Evolutionary conservation across 2,797 vertebrate species (phyloP), one percentile per base, ranked within the genome.

Genomic region (Sebastes cheni): DNA sequence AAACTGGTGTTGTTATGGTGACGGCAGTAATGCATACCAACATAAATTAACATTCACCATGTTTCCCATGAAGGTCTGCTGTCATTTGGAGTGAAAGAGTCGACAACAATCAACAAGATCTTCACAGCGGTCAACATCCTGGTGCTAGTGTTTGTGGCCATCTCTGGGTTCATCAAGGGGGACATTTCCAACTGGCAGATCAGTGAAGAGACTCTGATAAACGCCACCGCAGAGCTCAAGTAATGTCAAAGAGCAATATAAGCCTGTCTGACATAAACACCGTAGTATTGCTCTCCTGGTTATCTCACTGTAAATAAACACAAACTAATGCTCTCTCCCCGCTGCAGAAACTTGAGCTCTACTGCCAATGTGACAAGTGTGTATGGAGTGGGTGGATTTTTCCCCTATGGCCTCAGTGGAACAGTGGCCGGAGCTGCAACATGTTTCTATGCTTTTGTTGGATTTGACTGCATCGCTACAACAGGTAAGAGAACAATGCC

Each of bases 371-470:
- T 25, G 6, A 96, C 96, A 1, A 90, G 91, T 62, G 10, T 46
- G 1, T 97, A 90, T 80, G 97, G 97, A 32, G 55, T 1, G 1
- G 97, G 97, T 8, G 97, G 97, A 25, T 98, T 98, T 91, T 96
- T 97, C 87, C 97, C 97, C 0, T 97, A 95, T 32, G 96, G 97
- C 58, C 88, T 97, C 14, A 85, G 84, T 29, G 97, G 97, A 55
- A 98, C 95, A 0, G 36, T 98, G 87, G 93, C 96, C 1, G 97
- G 97, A 87, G 97, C 97, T 32, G 97, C 97, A 3, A 92, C 96
- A 1, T 98, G 97, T 83, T 98, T 98, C 91, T 98, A 97, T 72
- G 97, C 97, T n/a, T 98, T 98, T 81, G 96, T 97, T 89, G 97
- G 97, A 5, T 98, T 98, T 88, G 97, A 97, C 92, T 97, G 97